Evolutionary conservation across 2,888 invertebrate species (phyloP), one percentile per base, ranked within the genome.

Genomic region (Nyleta sp.): DNA sequence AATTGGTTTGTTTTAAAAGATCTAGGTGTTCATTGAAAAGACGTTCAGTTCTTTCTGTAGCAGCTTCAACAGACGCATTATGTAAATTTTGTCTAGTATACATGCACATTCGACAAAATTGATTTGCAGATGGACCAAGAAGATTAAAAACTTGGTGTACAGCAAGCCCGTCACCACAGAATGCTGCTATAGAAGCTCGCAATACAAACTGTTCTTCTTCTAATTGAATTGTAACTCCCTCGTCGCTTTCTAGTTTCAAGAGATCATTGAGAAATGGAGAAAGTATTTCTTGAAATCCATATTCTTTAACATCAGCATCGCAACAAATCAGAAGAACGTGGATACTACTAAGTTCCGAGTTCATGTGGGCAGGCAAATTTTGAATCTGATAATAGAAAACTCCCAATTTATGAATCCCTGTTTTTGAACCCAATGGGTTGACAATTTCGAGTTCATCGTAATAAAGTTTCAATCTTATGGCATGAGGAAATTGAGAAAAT

Each of bases 131-230:
- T 50, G 79, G 79, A 15, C 74, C 64, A 11, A 80, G 33, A 13
- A 78, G 50, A 18, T 81, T 78, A 38, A 46, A 81, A 0, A 82
- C 62, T 24, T 80, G 48, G 52, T 80, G 75, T 0, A 82, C 77
- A 2, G 82, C 80, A n/a, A 80, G 53, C 8, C 76, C 76, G 50
- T 81, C 81, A 0, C 74, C 78, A 72, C 79, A 80, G 55, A 81
- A 80, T 2, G 44, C 20, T 33, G 44, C 68, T 2, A 80, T 15
- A 13, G 60, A 33, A 20, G 77, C 77, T 7, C 81, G 67, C 3
- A 80, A 31, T 13, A 78, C 40, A 40, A 70, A 80, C 0, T 33
- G 17, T 18, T 53, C 73, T 44, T 50, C 70, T n/a, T 17, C 68
- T 31, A 71, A 57, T 6, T 50, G 2, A 22, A 81, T 31, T 24